Conservation (phyloP, 2,888 invertebrate genomes). For the Sepioteuthis lessoniana region DNA sequence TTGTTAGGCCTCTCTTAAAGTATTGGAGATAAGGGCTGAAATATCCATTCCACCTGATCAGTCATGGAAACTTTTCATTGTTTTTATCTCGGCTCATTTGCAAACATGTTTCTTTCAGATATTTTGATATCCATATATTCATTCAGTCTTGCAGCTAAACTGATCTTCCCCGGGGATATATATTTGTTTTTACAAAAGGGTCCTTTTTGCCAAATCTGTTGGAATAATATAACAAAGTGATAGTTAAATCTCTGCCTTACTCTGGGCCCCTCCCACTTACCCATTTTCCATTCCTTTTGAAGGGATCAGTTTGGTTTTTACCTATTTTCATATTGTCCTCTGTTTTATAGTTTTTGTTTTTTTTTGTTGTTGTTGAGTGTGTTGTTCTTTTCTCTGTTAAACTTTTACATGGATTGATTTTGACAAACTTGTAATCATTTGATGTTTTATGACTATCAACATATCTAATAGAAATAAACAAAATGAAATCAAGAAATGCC, state of each 20-base stretch:
- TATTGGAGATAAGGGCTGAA: conserved; percentile 38
- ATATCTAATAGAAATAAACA: background rate
- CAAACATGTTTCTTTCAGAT: background rate
- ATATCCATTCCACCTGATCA: conserved; percentile 13
- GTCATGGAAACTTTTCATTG: background rate
- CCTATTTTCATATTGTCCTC: background rate
- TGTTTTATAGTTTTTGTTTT: background rate
- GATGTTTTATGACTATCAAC: background rate
- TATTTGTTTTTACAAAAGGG: conserved; percentile 10
- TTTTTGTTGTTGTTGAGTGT: background rate
- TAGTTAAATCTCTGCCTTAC: conserved; percentile 37
- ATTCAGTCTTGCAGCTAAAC: conserved; percentile 35
- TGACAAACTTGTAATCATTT: background rate
- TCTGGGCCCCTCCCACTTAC: background rate
- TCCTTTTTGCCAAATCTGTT: conserved; percentile 2
- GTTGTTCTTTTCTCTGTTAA: background rate
- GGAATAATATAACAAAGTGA: background rate
- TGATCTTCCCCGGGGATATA: conserved; percentile 39
- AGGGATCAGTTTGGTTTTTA: conserved; percentile 44
- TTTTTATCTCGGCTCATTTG: background rate
- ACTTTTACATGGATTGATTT: background rate
- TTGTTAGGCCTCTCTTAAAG: conserved; percentile 45
- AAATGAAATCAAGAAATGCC: background rate
- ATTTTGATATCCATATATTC: background rate
- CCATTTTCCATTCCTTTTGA: background rate